Evolutionary conservation across 2,113 vertebrate genomes (phyloP), one percentile per base, ranked within the genome.

Genomic region (Erythrocercus mccallii): DNA sequence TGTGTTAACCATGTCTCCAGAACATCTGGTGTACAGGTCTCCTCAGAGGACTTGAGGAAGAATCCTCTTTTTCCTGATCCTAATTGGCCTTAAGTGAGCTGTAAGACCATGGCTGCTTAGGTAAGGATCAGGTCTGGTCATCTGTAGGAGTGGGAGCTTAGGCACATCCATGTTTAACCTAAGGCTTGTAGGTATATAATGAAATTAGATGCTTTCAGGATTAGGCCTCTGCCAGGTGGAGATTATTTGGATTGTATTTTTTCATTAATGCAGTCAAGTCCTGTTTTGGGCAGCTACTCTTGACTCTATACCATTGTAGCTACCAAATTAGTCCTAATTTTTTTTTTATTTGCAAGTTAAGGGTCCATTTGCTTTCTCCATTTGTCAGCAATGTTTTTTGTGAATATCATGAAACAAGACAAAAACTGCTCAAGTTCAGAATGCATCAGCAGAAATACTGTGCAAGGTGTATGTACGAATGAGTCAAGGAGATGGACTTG

Each of bases 51-150:
- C 79, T 88, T 88, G 51, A 88, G 71, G 58, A 93, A 86, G 80
- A 92, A 93, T 90, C 69, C 64, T 93, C 72, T 93, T 94, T 96
- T 94, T 86, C 61, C 37, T 92, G 30, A 77, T 94, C 83, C 72
- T 94, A 84, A 88, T 71, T 93, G 91, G 76, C 64, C 86, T 94
- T 88, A 97, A 80, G 54, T 73, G 79, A 93, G 50, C 90, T 92
- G n/a, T 96, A 85, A 95, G 76, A 64, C 47, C 33, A 19, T 88
- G 64, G 33, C 90, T 93, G 72, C 76, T 88, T 93, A 66, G 86
- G 72, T 92, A 81, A 86, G 83, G 86, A 86, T 84, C 62, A 88
- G 68, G 27, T 78, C 60, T 86, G 86, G 71, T 50, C 74, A 69
- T 82, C 61, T 38, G 4, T 30, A 68, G 92, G 66, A 65, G 61